Evolutionary conservation across 2,888 invertebrate genomes (phyloP).

Genomic region (Callyntrura guangdongensis): DNA sequence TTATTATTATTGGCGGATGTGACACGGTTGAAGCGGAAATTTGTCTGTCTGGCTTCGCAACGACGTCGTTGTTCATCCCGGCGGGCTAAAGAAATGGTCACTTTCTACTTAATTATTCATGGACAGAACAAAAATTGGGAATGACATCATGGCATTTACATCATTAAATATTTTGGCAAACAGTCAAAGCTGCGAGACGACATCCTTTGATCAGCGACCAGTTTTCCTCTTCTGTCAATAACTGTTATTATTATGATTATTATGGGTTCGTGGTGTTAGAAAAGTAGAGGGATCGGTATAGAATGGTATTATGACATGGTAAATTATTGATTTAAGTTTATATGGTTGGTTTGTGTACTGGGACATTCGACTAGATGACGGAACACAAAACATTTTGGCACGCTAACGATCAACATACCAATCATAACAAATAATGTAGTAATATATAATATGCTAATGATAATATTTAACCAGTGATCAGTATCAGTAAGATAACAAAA

Average conservation of each 20-base stretch:
- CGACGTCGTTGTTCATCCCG: neutral
- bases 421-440: conserved; percentile 17
- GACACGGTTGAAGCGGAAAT: neutral
- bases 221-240: conserved; percentile 19
- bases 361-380: conserved; percentile 70
- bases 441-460: neutral
- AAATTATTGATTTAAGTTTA: neutral
- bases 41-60: neutral
- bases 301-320: neutral
- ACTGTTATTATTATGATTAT: neutral
- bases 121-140: conserved; percentile 24
- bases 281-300: neutral
- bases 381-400: conserved; percentile 79
- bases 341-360: conserved; percentile 20
- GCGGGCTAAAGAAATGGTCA: conserved; percentile 36
- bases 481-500: neutral
- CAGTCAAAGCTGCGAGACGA: conserved; percentile 34
- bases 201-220: conserved; percentile 9
- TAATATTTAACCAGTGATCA: neutral
- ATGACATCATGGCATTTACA: conserved; percentile 6
- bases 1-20: neutral
- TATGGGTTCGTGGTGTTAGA: neutral
- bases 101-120: conserved; percentile 42
- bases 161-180: conserved; percentile 52
- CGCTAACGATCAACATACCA: conserved; percentile 73